A percentile compares a stretch with the other conserved stretches of the same genome.
phyloP scores from a whole-genome alignment of 2,797 vertebrate genomes.

The Dendrocincla fuliginosa region DNA sequence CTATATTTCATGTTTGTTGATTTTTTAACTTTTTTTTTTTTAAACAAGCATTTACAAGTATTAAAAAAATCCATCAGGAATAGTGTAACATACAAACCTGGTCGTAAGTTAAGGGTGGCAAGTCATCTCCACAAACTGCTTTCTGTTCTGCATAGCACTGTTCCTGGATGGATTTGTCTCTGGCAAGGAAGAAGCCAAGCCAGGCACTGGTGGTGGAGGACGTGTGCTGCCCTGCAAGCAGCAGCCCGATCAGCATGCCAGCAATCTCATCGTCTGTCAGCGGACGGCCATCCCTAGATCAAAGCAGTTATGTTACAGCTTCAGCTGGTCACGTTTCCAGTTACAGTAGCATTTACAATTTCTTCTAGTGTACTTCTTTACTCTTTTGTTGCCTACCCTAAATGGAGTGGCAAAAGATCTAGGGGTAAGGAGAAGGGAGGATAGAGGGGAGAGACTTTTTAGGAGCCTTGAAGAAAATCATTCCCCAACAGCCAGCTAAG shows the following conservation, averaged over 20 bases:
- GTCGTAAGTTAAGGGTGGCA: conserved; percentile 85
- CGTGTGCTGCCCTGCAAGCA: conserved; percentile 95
- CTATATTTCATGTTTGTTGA: fast-evolving
- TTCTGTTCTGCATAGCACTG: conserved; percentile 90
- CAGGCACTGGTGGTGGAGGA: conserved; percentile 97
- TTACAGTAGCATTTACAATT: background rate
- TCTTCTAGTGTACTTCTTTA: background rate
- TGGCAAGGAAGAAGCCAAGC: conserved; percentile 94
- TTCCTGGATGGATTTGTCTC: conserved; percentile 84
- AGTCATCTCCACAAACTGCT: conserved; percentile 83
- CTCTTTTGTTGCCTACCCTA: background rate
- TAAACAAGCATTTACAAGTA: background rate
- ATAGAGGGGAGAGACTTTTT: background rate
- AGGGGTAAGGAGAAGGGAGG: background rate
- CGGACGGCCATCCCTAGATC: conserved; percentile 82
- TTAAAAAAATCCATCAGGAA: background rate
- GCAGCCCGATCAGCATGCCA: conserved; percentile 93
- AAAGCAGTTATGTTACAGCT: background rate
- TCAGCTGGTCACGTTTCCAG: background rate
- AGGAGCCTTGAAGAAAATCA: background rate
- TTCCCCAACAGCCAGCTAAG: background rate
- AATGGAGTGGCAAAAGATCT: background rate
- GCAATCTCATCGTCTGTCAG: conserved; percentile 88
- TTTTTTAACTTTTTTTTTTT: background rate
- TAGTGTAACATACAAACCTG: conserved; percentile 79